A percentile compares a stretch with the other conserved stretches of the same genome.
Evolutionary conservation across 2,888 invertebrate species (phyloP).

Genomic region (Synergus gifuensis): DNA sequence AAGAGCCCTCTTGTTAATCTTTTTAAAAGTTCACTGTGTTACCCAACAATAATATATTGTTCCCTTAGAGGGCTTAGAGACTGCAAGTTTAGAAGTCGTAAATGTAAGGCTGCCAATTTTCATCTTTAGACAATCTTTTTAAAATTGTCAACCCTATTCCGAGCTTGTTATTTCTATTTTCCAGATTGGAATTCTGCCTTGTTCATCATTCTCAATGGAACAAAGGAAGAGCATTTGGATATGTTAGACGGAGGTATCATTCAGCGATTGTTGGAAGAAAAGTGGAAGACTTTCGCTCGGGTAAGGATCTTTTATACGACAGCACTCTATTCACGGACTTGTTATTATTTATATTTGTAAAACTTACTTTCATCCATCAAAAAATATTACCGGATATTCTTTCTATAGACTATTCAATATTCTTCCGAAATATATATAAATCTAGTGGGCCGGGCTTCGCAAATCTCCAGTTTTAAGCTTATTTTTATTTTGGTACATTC

Average conservation of each 20-base stretch:
- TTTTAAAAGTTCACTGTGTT: slow-evolving; percentile 17
- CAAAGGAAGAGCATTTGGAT: slow-evolving; percentile 97
- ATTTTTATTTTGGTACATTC: too few relatives aligned
- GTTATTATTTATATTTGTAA: neutral
- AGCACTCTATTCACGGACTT: neutral
- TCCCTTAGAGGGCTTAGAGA: neutral
- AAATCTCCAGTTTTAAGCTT: too few relatives aligned
- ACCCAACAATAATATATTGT: slow-evolving; percentile 7
- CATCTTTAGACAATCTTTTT: neutral
- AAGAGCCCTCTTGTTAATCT: slow-evolving; percentile 19
- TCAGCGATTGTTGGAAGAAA: slow-evolving; percentile 96
- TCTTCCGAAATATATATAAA: too few relatives aligned
- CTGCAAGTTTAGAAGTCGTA: slow-evolving; percentile 26
- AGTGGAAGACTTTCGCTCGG: slow-evolving; percentile 99
- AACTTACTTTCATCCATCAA: neutral
- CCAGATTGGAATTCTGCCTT: slow-evolving; percentile 99
- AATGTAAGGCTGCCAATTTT: neutral
- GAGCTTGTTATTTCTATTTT: slow-evolving; percentile 65
- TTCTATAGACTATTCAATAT: neutral
- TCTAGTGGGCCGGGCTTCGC: too few relatives aligned
- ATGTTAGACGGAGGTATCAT: slow-evolving; percentile 99
- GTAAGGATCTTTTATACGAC: slow-evolving; percentile 78
- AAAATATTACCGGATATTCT: neutral
- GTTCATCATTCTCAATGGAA: slow-evolving; percentile 98
- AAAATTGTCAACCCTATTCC: slow-evolving; percentile 8